Conservation (phyloP, 2,113 vertebrate genomes). For the Apaloderma vittatum region DNA sequence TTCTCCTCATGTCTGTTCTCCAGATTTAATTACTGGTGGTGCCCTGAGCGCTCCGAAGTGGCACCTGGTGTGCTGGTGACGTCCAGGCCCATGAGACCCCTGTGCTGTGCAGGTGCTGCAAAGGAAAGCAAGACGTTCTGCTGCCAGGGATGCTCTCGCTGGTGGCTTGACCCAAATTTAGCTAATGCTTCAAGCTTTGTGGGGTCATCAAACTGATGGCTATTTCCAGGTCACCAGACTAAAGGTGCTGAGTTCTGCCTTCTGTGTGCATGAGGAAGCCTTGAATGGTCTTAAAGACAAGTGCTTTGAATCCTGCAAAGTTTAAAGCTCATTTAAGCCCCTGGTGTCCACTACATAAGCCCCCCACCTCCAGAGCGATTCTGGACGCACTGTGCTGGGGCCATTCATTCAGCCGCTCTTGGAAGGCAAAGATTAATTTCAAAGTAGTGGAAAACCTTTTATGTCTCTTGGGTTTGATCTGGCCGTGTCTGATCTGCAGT, state of each 20-base stretch:
- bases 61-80: not conserved
- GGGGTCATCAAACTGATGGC: not conserved
- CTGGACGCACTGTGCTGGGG: not conserved
- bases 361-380: not conserved
- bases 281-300: not conserved
- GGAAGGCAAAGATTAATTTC: constrained; percentile 25
- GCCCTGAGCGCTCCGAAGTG: not conserved
- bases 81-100: accelerated
- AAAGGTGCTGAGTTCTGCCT: not conserved
- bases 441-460: constrained; percentile 1
- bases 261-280: not conserved
- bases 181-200: not conserved
- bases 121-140: not conserved
- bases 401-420: not conserved
- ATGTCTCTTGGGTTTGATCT: constrained; percentile 11
- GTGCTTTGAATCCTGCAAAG: not conserved
- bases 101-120: not conserved
- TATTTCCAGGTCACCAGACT: constrained; percentile 4
- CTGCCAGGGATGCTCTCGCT: not conserved
- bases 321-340: not conserved
- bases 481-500: constrained; percentile 13
- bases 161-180: not conserved
- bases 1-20: not conserved
- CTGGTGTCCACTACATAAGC: not conserved
- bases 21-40: not conserved